Percentiles rank a stretch among this genome's conserved stretches.
phyloP scores from a whole-genome alignment of 2,888 invertebrate species.

The Dorcus parallelipipedus region DNA sequence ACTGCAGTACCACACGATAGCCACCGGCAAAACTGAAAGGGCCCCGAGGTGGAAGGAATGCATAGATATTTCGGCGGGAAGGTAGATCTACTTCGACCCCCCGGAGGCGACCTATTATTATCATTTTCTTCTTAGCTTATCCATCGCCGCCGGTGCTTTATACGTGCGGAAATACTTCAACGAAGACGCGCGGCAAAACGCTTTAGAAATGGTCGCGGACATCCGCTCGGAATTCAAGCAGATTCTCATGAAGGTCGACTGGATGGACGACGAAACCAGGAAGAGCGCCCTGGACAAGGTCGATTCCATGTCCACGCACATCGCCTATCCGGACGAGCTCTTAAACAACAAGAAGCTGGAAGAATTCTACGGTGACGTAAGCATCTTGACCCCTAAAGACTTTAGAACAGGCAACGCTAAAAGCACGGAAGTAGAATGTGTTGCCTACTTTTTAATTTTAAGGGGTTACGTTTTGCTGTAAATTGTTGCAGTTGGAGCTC shows the following conservation, averaged over 20 bases:
- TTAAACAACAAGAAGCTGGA: conserved; percentile 76
- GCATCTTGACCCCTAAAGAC: conserved; percentile 22
- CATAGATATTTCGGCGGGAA: conserved; percentile 73
- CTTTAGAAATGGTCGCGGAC: conserved; percentile 82
- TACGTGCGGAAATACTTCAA: conserved; percentile 87
- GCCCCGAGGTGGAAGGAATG: conserved; percentile 92
- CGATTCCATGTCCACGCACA: conserved; percentile 80
- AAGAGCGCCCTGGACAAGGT: conserved; percentile 75
- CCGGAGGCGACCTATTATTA: background rate
- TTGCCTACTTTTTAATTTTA: too few relatives aligned
- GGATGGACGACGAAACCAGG: conserved; percentile 90
- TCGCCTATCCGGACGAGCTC: conserved; percentile 90
- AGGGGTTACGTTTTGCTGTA: too few relatives aligned
- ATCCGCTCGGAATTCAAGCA: conserved; percentile 79
- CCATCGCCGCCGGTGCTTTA: conserved; percentile 75
- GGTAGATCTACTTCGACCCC: conserved; percentile 47
- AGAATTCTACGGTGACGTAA: conserved; percentile 71
- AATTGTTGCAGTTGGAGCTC: conserved; percentile 61
- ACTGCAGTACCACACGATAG: conserved; percentile 73
- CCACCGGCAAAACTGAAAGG: conserved; percentile 80
- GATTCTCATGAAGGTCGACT: conserved; percentile 75
- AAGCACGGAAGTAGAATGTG: too few relatives aligned
- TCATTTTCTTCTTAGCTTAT: conserved; percentile 53
- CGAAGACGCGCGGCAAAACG: conserved; percentile 77
- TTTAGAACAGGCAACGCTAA: too few relatives aligned